Evolutionary conservation across 2,797 vertebrate species (phyloP).

Genomic region (Epinephelus malabaricus): DNA sequence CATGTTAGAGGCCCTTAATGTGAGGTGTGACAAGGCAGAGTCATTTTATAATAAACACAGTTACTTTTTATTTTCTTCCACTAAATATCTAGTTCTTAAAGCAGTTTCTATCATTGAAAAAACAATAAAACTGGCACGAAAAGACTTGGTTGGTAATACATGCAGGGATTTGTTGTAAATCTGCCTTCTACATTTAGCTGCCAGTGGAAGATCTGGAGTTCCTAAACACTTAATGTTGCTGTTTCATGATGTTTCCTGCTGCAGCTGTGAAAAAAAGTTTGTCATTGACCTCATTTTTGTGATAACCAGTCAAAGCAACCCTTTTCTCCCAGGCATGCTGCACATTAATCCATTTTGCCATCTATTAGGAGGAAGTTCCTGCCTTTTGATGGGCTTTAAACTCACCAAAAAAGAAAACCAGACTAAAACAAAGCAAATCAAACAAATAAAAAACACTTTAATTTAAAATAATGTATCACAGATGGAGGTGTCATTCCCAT

Average conservation of each 20-base stretch:
- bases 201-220: neutral
- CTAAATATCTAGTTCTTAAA: neutral
- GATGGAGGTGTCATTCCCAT: neutral
- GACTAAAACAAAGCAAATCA: neutral
- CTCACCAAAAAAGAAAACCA: neutral
- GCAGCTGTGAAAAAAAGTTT: neutral
- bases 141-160: neutral
- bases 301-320: constrained; percentile 7
- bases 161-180: neutral
- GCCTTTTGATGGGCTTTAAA: neutral
- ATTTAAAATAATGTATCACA: neutral
- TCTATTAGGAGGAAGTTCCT: constrained; percentile 23
- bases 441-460: neutral
- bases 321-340: neutral
- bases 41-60: too few relatives aligned
- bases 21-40: too few relatives aligned
- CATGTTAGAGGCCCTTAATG: too few relatives aligned
- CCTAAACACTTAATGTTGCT: neutral
- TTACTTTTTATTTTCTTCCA: neutral
- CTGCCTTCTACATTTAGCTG: neutral
- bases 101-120: neutral
- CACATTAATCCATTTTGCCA: constrained; percentile 3
- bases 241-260: neutral
- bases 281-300: neutral
- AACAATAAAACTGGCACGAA: neutral